Base-by-base conservation (phyloP, 2,797 vertebrate genomes). In the Philypnodon macrostomus region DNA sequence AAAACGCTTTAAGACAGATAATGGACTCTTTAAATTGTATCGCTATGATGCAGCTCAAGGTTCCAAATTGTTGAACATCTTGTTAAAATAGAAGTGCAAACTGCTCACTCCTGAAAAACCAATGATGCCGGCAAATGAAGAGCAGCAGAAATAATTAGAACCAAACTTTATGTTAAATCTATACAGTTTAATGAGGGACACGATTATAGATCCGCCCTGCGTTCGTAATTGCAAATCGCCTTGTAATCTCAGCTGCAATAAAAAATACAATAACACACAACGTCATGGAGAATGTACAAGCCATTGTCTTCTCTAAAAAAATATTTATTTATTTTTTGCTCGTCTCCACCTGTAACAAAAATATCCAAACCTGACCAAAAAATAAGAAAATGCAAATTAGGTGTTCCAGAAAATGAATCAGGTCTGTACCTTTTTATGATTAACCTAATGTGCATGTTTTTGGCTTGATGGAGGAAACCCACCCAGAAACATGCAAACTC, bases 281-380 rank as follows among this genome's bases (percentile, higher is more conserved):
- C n/a, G 26, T 7, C 56, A 10, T 26, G 27, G 33, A n/a, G 17
- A 31, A 45, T 14, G 32, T 5, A 39, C 2, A 59, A 50, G 19
- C 36, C 7, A 1, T 26, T 17, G 15, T 0, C 23, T n/a, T 53
- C 7, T 16, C 3, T 16, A 7, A n/a, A n/a, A n/a, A n/a, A n/a
- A n/a, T 15, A 13, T 7, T 14, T 24, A 11, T 12, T 24, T 10
- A 17, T 29, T 29, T 18, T 6, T 31, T 31, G 16, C 16, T 14
- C 35, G 36, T 63, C 46, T 74, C 16, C 42, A 40, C 36, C 59
- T 36, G 44, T 21, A 63, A 12, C 31, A 36, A 23, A 40, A 27
- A 52, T 59, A n/a, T n/a, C n/a, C n/a, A n/a, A n/a, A n/a, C n/a
- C n/a, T n/a, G n/a, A n/a, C n/a, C 21, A 9, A 52, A 57, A 67